Percentiles rank a stretch among this genome's conserved stretches.
Evolutionary conservation across 2,797 vertebrate species (phyloP).

Genomic region (Sebastes elongatus): DNA sequence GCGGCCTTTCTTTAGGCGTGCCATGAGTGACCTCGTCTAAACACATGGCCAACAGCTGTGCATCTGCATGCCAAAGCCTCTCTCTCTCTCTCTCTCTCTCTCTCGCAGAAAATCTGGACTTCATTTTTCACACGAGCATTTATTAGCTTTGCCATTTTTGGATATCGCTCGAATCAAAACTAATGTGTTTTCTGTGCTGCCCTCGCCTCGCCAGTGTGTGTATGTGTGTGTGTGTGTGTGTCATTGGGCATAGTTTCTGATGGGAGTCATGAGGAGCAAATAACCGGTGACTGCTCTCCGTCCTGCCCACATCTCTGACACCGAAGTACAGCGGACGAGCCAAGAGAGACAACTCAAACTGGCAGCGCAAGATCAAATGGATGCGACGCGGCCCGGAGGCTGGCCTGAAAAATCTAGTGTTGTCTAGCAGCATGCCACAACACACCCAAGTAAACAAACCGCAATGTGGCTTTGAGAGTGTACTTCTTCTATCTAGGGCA

Average conservation of each 20-base stretch:
- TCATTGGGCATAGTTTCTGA: constrained; percentile 70
- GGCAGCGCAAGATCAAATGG: constrained; percentile 14
- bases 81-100: neutral
- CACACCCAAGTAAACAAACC: constrained; percentile 37
- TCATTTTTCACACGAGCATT: constrained; percentile 58
- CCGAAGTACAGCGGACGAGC: constrained; percentile 15
- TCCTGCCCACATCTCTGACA: constrained; percentile 39
- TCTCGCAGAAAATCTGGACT: constrained; percentile 36
- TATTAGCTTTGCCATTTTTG: constrained; percentile 75
- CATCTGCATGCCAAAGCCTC: constrained; percentile 48
- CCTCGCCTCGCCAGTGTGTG: neutral
- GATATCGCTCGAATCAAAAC: constrained; percentile 37
- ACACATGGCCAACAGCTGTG: constrained; percentile 70
- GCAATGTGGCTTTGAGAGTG: neutral
- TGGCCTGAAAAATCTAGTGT: neutral
- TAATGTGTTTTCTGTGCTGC: constrained; percentile 31
- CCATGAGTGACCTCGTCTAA: constrained; percentile 23
- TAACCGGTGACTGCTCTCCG: constrained; percentile 44
- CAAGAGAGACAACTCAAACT: constrained; percentile 18
- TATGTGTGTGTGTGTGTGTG: constrained; percentile 24
- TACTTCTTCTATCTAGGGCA: constrained; percentile 7
- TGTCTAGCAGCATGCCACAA: constrained; percentile 17
- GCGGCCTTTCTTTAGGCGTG: constrained; percentile 44
- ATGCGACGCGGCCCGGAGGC: neutral
- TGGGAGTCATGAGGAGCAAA: constrained; percentile 68